Evolutionary conservation across 2,113 vertebrate genomes (phyloP), one percentile per base, ranked within the genome.

Genomic region (Beaufortia kweichowensis): DNA sequence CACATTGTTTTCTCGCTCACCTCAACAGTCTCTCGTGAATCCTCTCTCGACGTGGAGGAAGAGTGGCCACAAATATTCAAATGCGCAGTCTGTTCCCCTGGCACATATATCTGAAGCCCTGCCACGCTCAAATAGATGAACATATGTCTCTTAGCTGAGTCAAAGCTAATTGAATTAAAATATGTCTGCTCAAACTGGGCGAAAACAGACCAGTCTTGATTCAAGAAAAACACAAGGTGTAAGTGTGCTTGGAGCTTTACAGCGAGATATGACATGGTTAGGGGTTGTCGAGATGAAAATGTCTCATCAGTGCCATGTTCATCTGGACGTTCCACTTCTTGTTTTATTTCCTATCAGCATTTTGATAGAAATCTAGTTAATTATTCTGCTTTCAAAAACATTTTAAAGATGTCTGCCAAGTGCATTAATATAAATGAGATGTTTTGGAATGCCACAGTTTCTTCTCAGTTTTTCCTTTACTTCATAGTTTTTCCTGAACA

Each of bases 21-120:
- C 70, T 71, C 48, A 7, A 41, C 39, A 24, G 31, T 57, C 53
- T 26, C 64, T 61, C 19, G 7, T 48, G 71, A 67, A 55, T 19
- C 67, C 62, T 74, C 41, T 15, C 71, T 75, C 71, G 50, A 55
- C 53, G 12, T 56, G 23, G 35, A 31, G 57, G 26, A 62, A 67
- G 43, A 39, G 19, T 68, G 71, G 39, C 71, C 59, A 31, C 75
- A 73, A 53, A 68, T 65, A 63, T 80, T 79, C 75, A 76, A 64
- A 84, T 71, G 60, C 60, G 57, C 74, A 70, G 74, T 76, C 61
- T 63, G 69, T 72, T 84, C 83, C 72, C 81, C 63, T 79, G 78
- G 60, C 81, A 61, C 29, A 7, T 21, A 24, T 68, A 75, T 50
- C 56, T 61, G 68, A 81, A 67, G 63, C 56, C 71, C 59, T 74